A percentile compares a stretch with the other conserved stretches of the same genome.
phyloP scores from a whole-genome alignment of 1,140 invertebrate species.

The Papilio polytes region DNA sequence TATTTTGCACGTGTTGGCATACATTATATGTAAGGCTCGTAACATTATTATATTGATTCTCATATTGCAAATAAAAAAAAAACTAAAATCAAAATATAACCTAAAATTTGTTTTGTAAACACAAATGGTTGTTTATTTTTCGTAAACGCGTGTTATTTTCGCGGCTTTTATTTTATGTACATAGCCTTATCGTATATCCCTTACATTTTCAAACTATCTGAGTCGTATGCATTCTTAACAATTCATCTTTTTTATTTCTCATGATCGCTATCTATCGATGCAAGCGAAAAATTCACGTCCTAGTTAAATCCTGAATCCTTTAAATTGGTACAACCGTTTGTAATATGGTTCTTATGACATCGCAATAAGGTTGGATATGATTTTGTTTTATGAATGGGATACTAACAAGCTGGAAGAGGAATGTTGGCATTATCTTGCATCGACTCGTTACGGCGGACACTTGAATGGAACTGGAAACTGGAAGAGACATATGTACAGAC shows the following conservation, averaged over 20 bases:
- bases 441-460: conserved; percentile 67
- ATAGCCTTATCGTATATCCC: background rate
- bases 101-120: too few species aligned
- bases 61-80: too few species aligned
- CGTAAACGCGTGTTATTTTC: too few species aligned
- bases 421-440: conserved; percentile 60
- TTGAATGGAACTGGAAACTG: conserved; percentile 54
- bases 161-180: too few species aligned
- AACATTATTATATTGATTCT: background rate
- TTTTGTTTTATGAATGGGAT: conserved; percentile 13
- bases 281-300: conserved; percentile 38
- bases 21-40: background rate
- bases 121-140: too few species aligned
- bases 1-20: conserved; percentile 21
- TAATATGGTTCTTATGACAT: conserved; percentile 31
- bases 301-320: conserved; percentile 32
- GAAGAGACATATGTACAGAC: conserved; percentile 50
- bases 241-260: conserved; percentile 31
- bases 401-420: conserved; percentile 56
- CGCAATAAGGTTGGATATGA: conserved; percentile 36
- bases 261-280: conserved; percentile 21
- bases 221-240: conserved; percentile 29
- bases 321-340: background rate
- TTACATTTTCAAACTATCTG: conserved; percentile 5
- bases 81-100: too few species aligned